Base-by-base conservation (phyloP, 2,888 invertebrate species). In the Elysia crispata region DNA sequence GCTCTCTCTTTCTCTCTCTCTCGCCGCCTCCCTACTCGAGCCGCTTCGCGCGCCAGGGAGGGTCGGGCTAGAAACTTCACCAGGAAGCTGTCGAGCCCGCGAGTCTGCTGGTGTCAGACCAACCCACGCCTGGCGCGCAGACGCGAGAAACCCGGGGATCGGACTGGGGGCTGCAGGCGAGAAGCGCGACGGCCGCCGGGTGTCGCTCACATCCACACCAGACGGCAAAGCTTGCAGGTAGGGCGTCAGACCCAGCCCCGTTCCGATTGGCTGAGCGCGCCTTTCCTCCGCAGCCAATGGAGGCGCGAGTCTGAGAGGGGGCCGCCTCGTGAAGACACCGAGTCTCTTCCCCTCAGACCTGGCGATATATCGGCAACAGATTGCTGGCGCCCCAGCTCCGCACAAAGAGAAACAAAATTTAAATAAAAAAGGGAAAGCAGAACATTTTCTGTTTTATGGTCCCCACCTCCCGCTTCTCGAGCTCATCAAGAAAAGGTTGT, bases 221-320 rank as follows among this genome's bases (percentile, higher is more conserved):
- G 66, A 57, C 70, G 76, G 54, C 60, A 69, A 60, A 70, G 76
- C 76, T 80, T 62, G 75, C 80, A 41, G 76, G 69, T 80, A 50
- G 69, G 80, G 80, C 80, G 80, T 80, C 69, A 80, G 67, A 18
- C 41, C 30, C 11, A 41, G 50, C 60, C 69, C 70, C 76, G 75
- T 76, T 76, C 76, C 75, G 75, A 74, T 80, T 75, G 80, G 76
- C 62, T 69, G 76, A 41, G 62, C 76, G 60, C 41, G 25, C 28
- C 31, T 28, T 49, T 41, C 41, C 41, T 41, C 57, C 0, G 54
- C 28, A 70, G 50, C 80, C 80, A 76, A 80, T 80, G 73, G 69
- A 41, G 41, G 62, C 69, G 62, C 18, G 33, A 31, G 28, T 67
- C 54, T 33, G 25, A n/a, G 69, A 49, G n/a, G 70, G 30, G 76